Evolutionary conservation across 1,140 invertebrate species (phyloP).

Genomic region (Mya arenaria): DNA sequence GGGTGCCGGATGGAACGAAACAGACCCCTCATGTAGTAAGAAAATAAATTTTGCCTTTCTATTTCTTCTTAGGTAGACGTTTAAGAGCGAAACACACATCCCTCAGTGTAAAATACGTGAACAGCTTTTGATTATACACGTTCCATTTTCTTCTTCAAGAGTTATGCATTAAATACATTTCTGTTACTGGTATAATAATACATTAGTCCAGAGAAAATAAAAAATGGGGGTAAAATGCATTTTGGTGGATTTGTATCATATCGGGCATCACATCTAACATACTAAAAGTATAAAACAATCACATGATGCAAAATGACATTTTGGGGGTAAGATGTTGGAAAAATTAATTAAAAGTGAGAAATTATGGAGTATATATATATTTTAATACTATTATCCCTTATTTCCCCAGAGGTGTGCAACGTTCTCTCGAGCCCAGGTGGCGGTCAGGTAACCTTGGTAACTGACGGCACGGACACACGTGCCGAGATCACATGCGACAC

Average conservation of each 20-base stretch:
- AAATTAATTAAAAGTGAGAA: no score
- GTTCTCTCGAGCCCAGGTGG: slow-evolving; percentile 3
- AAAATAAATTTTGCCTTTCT: background rate
- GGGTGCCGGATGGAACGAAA: slow-evolving; percentile 44
- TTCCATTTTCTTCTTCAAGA: background rate
- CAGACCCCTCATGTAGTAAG: slow-evolving; percentile 34
- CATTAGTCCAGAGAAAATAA: background rate
- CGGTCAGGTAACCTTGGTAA: background rate
- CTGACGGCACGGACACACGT: slow-evolving; percentile 15
- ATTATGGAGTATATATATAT: no score
- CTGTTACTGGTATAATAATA: background rate
- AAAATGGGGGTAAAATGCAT: no score
- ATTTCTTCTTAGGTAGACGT: background rate
- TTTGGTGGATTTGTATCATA: no score
- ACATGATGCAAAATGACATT: no score
- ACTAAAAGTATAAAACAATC: no score
- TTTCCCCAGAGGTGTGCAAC: slow-evolving; percentile 29
- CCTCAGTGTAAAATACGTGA: no score
- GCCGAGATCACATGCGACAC: slow-evolving; percentile 29
- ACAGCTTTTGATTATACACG: no score
- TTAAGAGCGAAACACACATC: no score
- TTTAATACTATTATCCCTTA: no score
- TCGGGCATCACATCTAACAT: no score
- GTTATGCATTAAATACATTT: background rate
- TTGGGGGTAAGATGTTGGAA: no score